phyloP scores from a whole-genome alignment of 2,113 vertebrate species.

The Melanocharis versteri region DNA sequence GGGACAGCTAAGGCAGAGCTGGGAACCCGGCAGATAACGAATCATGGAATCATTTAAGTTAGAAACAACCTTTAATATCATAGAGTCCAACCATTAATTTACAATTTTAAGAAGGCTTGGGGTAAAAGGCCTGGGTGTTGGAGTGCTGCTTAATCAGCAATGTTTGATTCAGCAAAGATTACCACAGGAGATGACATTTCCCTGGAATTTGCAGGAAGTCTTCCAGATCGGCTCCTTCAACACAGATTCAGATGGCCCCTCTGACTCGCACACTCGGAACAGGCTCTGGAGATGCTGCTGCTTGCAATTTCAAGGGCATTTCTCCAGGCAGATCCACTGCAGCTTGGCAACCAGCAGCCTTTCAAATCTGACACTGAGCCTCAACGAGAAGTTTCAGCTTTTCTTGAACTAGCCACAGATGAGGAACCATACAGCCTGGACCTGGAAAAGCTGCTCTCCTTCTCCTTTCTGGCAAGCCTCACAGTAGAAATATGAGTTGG shows the following conservation, averaged over 20 bases:
- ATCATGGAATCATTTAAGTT: not conserved
- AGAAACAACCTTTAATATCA: not conserved
- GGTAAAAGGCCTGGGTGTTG: not conserved
- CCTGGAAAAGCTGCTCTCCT: not conserved
- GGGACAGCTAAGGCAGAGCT: not conserved
- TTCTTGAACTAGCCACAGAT: not conserved
- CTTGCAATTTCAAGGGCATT: not conserved
- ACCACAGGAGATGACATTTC: not conserved
- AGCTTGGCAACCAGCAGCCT: not conserved
- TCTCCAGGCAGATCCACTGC: not conserved
- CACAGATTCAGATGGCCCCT: not conserved
- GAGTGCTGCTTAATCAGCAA: not conserved
- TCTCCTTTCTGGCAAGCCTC: not conserved
- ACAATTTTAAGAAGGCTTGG: not conserved
- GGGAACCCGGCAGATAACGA: not conserved
- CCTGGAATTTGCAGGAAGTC: not conserved
- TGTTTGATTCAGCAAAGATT: not conserved
- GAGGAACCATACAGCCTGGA: not conserved
- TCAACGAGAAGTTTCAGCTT: not conserved
- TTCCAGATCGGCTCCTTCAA: not conserved
- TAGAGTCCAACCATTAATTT: not conserved
- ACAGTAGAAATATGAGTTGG: not conserved
- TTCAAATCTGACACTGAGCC: not conserved
- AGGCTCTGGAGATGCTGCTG: not conserved
- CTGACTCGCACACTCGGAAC: accelerated